Conservation (phyloP, 2,797 vertebrate species). For the Austrolebias charrua region DNA sequence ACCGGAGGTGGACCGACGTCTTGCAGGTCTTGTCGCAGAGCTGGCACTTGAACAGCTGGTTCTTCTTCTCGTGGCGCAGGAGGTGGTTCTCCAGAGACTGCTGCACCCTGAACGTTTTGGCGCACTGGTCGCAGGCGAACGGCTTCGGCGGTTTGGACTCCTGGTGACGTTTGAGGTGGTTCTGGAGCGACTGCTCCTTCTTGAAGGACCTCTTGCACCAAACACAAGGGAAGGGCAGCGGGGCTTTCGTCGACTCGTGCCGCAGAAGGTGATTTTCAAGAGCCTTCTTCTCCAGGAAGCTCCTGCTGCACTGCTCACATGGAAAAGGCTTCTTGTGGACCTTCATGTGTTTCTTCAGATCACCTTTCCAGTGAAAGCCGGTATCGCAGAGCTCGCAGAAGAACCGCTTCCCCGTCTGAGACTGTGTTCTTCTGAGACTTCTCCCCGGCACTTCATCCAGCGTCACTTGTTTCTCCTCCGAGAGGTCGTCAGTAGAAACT, state of each 20-base stretch:
- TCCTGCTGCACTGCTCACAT: conserved; percentile 75
- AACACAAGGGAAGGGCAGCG: conserved; percentile 65
- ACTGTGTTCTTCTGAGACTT: conserved; percentile 23
- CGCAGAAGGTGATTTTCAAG: conserved; percentile 60
- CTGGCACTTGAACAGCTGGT: conserved; percentile 59
- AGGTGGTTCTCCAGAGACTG: conserved; percentile 74
- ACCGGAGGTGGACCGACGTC: conserved; percentile 59
- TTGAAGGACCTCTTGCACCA: conserved; percentile 62
- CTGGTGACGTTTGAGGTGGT: conserved; percentile 69
- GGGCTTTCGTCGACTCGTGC: conserved; percentile 40
- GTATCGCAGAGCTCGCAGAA: conserved; percentile 59
- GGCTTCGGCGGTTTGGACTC: conserved; percentile 59
- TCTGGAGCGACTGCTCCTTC: conserved; percentile 65
- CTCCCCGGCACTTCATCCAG: conserved; percentile 13
- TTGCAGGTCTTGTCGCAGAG: conserved; percentile 71
- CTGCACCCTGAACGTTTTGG: conserved; percentile 65
- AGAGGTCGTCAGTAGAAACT: conserved; percentile 25
- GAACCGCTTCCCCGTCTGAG: conserved; percentile 45
- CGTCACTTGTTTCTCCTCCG: conserved; percentile 10
- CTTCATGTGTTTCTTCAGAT: conserved; percentile 66
- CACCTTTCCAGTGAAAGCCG: conserved; percentile 64
- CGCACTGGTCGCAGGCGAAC: conserved; percentile 69
- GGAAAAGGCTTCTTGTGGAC: conserved; percentile 72
- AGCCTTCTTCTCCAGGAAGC: conserved; percentile 68
- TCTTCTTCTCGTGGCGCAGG: conserved; percentile 64